phyloP scores from a whole-genome alignment of 2,113 vertebrate genomes.

The Leucopternis melanops region DNA sequence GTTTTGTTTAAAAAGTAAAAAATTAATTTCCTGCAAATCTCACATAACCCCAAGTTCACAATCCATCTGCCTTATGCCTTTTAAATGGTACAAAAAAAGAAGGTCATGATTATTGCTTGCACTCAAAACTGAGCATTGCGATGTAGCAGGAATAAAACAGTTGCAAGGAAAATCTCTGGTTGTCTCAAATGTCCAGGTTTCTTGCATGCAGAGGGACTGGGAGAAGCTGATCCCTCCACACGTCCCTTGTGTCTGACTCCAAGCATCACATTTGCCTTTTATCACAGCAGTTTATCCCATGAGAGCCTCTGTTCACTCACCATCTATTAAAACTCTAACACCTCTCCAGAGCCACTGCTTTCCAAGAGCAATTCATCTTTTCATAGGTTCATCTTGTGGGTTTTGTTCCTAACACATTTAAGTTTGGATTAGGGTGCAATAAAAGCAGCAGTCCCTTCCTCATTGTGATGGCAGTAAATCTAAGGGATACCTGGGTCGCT shows the following conservation, averaged over 20 bases:
- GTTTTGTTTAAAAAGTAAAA: background rate
- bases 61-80: background rate
- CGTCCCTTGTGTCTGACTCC: background rate
- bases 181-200: background rate
- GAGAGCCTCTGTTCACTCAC: background rate
- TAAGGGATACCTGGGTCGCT: background rate
- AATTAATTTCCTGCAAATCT: background rate
- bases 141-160: background rate
- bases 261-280: background rate
- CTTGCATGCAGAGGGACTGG: background rate
- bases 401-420: background rate
- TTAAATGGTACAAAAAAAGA: background rate
- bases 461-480: background rate
- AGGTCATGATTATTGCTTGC: background rate
- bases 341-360: background rate
- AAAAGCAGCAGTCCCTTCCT: background rate
- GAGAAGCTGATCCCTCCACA: background rate
- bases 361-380: background rate
- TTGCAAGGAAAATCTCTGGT: background rate
- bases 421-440: background rate
- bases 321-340: background rate
- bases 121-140: background rate
- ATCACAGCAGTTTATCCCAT: background rate
- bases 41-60: background rate
- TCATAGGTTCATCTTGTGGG: background rate